These are phyloP conservation scores for Apamea epomidion DNA, from an alignment of 2,888 invertebrate species.

Conservation along the genomic window DNA sequence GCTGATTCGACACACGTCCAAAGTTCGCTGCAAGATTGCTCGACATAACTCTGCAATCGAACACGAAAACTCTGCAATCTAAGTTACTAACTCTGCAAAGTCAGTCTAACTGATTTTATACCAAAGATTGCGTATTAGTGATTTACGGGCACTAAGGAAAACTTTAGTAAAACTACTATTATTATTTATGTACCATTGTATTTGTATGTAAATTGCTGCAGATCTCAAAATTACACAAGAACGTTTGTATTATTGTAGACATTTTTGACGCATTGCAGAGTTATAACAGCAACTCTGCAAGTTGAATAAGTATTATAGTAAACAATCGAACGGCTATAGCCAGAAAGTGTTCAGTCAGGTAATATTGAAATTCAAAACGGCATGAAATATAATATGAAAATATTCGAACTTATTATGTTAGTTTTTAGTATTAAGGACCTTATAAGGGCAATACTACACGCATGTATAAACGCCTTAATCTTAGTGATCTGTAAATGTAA, in stretches of 20 bases:
- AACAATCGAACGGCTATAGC: constrained; percentile 41
- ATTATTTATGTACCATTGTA: constrained; percentile 31
- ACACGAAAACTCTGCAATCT: constrained; percentile 42
- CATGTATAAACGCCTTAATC: constrained; percentile 63
- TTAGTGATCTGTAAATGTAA: constrained; percentile 56
- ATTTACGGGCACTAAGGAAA: constrained; percentile 18
- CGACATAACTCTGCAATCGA: constrained; percentile 61
- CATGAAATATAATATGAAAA: constrained; percentile 41
- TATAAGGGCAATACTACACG: constrained; percentile 50
- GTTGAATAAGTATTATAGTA: constrained; percentile 51
- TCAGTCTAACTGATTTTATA: constrained; percentile 57
- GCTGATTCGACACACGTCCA: constrained; percentile 20
- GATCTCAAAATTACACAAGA: constrained; percentile 62
- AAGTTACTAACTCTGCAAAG: constrained; percentile 37
- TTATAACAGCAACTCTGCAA: constrained; percentile 54
- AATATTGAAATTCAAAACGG: constrained; percentile 37
- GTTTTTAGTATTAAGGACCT: constrained; percentile 50
- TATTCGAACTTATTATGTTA: constrained; percentile 63
- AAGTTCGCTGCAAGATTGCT: constrained; percentile 45
- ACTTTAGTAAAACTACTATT: constrained; percentile 18
- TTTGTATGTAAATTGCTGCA: constrained; percentile 53
- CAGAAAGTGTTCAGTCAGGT: constrained; percentile 48
- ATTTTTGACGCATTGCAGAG: constrained; percentile 47
- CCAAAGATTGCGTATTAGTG: constrained; percentile 62
- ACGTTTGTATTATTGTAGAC: constrained; percentile 28